These are phyloP conservation scores for Moxostoma hubbsi DNA, from an alignment of 2,797 vertebrate species.

Conservation along the genomic window DNA sequence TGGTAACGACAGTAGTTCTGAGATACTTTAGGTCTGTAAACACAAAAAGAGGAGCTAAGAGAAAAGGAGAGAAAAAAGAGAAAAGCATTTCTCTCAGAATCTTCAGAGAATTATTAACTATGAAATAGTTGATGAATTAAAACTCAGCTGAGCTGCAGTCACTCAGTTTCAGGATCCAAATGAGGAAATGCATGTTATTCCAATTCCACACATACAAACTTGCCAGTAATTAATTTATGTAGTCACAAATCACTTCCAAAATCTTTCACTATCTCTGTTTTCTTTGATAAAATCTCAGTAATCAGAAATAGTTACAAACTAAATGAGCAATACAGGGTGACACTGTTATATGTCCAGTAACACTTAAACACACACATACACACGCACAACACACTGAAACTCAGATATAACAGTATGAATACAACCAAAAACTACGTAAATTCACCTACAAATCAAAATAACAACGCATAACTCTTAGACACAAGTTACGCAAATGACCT, in stretches of 20 bases:
- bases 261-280: conserved; percentile 16
- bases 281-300: conserved; percentile 29
- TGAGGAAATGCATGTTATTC: conserved; percentile 38
- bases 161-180: conserved; percentile 41
- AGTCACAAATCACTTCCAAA: conserved; percentile 73
- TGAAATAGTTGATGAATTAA: conserved; percentile 79
- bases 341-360: neutral
- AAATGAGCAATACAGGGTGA: neutral
- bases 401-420: neutral
- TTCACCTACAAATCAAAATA: neutral
- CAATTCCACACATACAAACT: conserved; percentile 46
- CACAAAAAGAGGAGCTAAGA: neutral
- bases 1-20: too few species aligned
- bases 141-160: conserved; percentile 66
- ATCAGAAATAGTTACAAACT: conserved; percentile 14
- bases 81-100: conserved; percentile 29
- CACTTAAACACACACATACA: conserved; percentile 5
- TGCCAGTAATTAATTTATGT: conserved; percentile 76
- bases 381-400: neutral
- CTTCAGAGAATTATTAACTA: conserved; percentile 71
- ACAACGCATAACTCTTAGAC: neutral
- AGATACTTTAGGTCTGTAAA: too few species aligned
- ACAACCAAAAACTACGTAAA: neutral
- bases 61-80: conserved; percentile 44
- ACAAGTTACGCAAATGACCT: conserved; percentile 2